These are phyloP conservation scores for Coregonus ussuriensis DNA, from an alignment of 2,797 vertebrate genomes.

Conservation along the genomic window DNA sequence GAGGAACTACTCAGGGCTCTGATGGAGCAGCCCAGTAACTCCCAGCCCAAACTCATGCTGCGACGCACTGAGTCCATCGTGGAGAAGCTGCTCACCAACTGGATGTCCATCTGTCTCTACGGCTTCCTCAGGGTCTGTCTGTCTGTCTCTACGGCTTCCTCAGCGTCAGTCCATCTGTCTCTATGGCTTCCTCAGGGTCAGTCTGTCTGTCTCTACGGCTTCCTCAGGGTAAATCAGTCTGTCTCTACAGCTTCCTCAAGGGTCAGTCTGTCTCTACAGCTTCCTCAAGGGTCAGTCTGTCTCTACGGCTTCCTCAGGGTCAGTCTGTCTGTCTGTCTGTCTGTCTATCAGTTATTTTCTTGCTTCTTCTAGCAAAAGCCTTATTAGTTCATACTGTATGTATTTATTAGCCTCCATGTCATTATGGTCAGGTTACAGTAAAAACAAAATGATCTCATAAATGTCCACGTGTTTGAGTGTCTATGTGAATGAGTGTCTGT, in stretches of 20 bases:
- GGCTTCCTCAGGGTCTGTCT: not conserved
- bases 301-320: not conserved
- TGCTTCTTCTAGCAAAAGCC: not conserved
- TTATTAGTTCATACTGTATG: not conserved
- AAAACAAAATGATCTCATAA: no score
- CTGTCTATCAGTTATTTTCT: not conserved
- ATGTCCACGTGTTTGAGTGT: not conserved
- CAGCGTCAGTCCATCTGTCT: not conserved
- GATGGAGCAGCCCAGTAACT: conserved; percentile 87
- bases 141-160: not conserved
- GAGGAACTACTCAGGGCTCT: conserved; percentile 84
- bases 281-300: conserved; percentile 76
- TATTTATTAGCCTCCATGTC: not conserved
- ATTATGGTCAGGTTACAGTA: not conserved
- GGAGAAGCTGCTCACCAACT: conserved; percentile 95
- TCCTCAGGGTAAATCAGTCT: conserved; percentile 76
- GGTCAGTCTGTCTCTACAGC: not conserved
- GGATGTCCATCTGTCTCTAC: conserved; percentile 87
- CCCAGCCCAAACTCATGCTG: conserved; percentile 90
- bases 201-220: conserved; percentile 61
- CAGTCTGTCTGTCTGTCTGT: not conserved
- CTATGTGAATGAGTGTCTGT: not conserved
- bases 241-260: not conserved
- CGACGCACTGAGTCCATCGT: conserved; percentile 91
- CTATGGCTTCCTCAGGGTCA: not conserved